A percentile compares a stretch with the other conserved stretches of the same genome.
phyloP scores from a whole-genome alignment of 1,140 invertebrate species.

The Scaptomyza montana region DNA sequence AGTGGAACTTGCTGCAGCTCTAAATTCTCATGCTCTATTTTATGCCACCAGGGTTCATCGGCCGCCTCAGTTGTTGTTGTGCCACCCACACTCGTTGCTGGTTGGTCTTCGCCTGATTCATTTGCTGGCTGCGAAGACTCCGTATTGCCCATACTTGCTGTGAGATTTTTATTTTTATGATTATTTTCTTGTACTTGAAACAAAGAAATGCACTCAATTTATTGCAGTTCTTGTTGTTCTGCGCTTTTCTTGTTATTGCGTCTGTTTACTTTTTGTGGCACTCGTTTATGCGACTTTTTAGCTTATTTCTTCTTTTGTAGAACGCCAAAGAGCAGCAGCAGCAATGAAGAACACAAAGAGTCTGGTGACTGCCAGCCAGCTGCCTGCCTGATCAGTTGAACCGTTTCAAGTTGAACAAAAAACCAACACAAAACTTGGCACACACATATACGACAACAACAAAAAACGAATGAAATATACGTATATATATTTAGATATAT shows the following conservation, averaged over 20 bases:
- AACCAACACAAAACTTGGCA: conserved; percentile 41
- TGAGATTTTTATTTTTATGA: conserved; percentile 4
- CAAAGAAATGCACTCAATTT: conserved; percentile 54
- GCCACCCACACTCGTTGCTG: conserved; percentile 23
- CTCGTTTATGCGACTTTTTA: conserved; percentile 62
- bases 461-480: conserved; percentile 11
- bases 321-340: conserved; percentile 4
- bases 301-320: conserved; percentile 26
- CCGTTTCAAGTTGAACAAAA: conserved; percentile 38
- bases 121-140: conserved; percentile 58
- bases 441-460: conserved; percentile 13
- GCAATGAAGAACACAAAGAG: conserved; percentile 40
- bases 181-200: conserved; percentile 34
- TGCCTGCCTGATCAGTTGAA: conserved; percentile 18
- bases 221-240: conserved; percentile 42
- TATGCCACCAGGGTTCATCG: conserved; percentile 76
- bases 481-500: conserved; percentile 39
- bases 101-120: conserved; percentile 38
- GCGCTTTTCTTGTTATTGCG: conserved; percentile 26
- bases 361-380: background rate
- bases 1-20: conserved; percentile 56
- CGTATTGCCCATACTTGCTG: conserved; percentile 60
- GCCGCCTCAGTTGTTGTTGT: conserved; percentile 5
- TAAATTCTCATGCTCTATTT: conserved; percentile 78
- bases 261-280: conserved; percentile 51